These are phyloP conservation scores for Pachypanchax playfairii DNA, from an alignment of 2,113 vertebrate genomes.

Conservation along the genomic window DNA sequence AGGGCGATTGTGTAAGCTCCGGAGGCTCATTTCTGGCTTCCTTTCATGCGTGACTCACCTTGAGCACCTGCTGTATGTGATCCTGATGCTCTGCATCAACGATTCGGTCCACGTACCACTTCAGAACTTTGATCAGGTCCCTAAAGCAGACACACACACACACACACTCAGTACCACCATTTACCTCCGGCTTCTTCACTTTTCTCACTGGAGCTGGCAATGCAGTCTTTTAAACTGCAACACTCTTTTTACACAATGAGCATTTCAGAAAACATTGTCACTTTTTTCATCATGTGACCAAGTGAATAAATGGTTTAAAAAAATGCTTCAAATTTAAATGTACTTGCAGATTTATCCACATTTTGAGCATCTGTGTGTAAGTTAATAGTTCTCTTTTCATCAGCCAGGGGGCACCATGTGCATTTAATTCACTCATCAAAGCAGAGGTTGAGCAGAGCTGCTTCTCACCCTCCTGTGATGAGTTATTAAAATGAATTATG, in stretches of 20 bases:
- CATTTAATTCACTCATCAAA: slow-evolving; percentile 46
- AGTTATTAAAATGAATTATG: slow-evolving; percentile 38
- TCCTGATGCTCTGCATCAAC: slow-evolving; percentile 94
- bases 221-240: slow-evolving; percentile 24
- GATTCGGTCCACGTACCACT: slow-evolving; percentile 97
- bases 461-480: slow-evolving; percentile 20
- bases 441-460: slow-evolving; percentile 2
- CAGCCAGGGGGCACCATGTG: slow-evolving; percentile 59
- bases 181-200: slow-evolving; percentile 14
- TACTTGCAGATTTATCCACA: background rate
- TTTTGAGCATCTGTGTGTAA: background rate
- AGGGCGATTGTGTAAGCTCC: background rate
- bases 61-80: slow-evolving; percentile 96
- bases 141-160: slow-evolving; percentile 71
- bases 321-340: background rate
- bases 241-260: background rate
- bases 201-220: slow-evolving; percentile 21
- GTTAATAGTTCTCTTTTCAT: background rate
- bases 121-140: slow-evolving; percentile 97
- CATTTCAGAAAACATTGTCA: background rate
- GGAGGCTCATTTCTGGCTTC: background rate
- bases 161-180: slow-evolving; percentile 22
- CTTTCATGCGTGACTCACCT: slow-evolving; percentile 79
- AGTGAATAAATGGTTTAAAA: too few relatives aligned
- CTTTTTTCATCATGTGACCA: slow-evolving; percentile 2